These are phyloP conservation scores for Pollenia labialis DNA, from an alignment of 2,888 invertebrate genomes.

Conservation along the genomic window DNA sequence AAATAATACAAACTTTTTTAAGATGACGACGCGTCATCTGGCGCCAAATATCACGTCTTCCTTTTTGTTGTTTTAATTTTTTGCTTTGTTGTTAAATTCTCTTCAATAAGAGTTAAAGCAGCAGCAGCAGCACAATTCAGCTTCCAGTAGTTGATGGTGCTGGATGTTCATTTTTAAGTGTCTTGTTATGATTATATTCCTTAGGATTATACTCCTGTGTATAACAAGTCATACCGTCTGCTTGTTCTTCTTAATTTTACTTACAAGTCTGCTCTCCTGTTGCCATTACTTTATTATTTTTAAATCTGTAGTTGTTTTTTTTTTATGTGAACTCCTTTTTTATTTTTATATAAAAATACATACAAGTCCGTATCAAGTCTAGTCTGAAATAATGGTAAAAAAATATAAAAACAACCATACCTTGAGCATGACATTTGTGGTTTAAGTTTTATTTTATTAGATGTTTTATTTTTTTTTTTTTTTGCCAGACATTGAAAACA, in stretches of 20 bases:
- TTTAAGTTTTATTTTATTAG: slow-evolving; percentile 51
- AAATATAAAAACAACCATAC: slow-evolving; percentile 28
- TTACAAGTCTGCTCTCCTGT: neutral
- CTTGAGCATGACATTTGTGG: slow-evolving; percentile 71
- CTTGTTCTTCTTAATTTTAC: slow-evolving; percentile 1
- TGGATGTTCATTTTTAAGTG: slow-evolving; percentile 62
- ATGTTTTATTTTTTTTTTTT: slow-evolving; percentile 43
- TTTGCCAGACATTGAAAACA: slow-evolving; percentile 59
- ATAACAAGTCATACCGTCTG: slow-evolving; percentile 59
- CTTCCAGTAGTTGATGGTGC: slow-evolving; percentile 1
- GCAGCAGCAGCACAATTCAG: slow-evolving; percentile 15
- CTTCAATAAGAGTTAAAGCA: neutral
- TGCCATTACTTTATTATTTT: slow-evolving; percentile 22
- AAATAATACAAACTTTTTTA: slow-evolving; percentile 46
- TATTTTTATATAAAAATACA: neutral
- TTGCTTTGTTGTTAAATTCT: slow-evolving; percentile 23
- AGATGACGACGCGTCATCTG: slow-evolving; percentile 68
- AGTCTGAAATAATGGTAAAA: slow-evolving; percentile 44
- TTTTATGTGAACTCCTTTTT: slow-evolving; percentile 12
- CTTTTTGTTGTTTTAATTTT: slow-evolving; percentile 37
- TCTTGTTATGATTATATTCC: slow-evolving; percentile 68
- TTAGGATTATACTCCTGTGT: slow-evolving; percentile 67
- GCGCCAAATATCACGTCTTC: slow-evolving; percentile 70
- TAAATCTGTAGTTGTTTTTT: slow-evolving; percentile 32
- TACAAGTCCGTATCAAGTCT: slow-evolving; percentile 48